Percentiles rank a stretch among this genome's conserved stretches.
phyloP scores from a whole-genome alignment of 2,888 invertebrate genomes.

The Eupsilia transversa region DNA sequence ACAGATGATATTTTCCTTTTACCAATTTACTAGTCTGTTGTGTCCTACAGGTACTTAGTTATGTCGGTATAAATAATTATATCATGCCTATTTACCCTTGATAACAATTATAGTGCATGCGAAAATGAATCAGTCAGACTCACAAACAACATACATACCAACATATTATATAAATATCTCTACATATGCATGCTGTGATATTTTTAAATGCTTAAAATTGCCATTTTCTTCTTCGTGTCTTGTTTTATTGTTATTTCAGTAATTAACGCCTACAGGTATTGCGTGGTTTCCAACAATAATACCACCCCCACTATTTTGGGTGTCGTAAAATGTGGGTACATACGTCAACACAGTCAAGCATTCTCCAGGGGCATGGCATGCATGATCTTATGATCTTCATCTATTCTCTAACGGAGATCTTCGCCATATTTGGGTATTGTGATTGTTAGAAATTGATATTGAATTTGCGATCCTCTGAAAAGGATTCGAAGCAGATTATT shows the following conservation, averaged over 20 bases:
- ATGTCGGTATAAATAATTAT: conserved; percentile 12
- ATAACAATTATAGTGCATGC: conserved; percentile 45
- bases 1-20: background rate
- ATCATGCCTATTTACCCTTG: conserved; percentile 42
- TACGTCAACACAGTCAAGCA: conserved; percentile 22
- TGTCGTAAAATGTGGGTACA: conserved; percentile 16
- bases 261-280: conserved; percentile 1
- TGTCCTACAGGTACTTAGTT: background rate
- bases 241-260: conserved; percentile 30
- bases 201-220: conserved; percentile 11
- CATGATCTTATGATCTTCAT: background rate
- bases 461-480: background rate
- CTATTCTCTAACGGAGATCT: background rate
- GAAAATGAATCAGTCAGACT: conserved; percentile 47
- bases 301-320: background rate
- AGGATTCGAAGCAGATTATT: background rate
- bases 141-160: conserved; percentile 27
- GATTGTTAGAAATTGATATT: background rate
- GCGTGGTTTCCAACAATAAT: conserved; percentile 3
- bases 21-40: background rate
- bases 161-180: background rate
- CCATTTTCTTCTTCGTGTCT: conserved; percentile 9
- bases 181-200: background rate
- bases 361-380: background rate
- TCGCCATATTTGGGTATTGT: background rate